Evolutionary conservation across 2,797 vertebrate genomes (phyloP).

Genomic region (Chiropotes sagulatus): DNA sequence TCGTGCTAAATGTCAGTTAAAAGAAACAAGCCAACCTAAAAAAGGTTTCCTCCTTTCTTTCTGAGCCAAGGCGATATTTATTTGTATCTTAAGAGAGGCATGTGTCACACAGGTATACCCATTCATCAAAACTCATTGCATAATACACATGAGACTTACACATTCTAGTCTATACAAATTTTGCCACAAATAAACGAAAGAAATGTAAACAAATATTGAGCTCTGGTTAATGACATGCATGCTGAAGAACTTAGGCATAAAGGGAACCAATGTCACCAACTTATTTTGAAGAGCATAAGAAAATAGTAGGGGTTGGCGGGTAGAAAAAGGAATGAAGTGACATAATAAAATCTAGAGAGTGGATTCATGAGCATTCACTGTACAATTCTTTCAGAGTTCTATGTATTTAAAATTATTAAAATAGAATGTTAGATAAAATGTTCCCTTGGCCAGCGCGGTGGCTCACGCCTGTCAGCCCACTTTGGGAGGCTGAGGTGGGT

Average conservation of each 20-base stretch:
- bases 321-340: neutral
- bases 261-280: neutral
- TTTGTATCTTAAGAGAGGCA: neutral
- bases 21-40: neutral
- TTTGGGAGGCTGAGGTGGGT: neutral
- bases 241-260: neutral
- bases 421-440: slow-evolving; percentile 20
- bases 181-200: neutral
- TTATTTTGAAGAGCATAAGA: neutral
- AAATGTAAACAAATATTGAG: neutral
- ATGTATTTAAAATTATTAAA: slow-evolving; percentile 8
- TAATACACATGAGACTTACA: neutral
- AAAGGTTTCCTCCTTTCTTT: neutral
- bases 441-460: neutral
- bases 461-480: neutral
- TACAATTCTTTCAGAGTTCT: neutral
- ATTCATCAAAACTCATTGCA: neutral
- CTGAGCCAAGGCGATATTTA: neutral
- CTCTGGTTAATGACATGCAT: neutral
- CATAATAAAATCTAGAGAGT: neutral
- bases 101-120: neutral
- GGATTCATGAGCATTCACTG: neutral
- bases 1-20: slow-evolving; percentile 7
- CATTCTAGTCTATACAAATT: neutral
- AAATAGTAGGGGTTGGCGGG: neutral